A percentile compares a stretch with the other conserved stretches of the same genome.
Evolutionary conservation across 1,140 invertebrate genomes (phyloP).

Genomic region (Aphis gossypii): DNA sequence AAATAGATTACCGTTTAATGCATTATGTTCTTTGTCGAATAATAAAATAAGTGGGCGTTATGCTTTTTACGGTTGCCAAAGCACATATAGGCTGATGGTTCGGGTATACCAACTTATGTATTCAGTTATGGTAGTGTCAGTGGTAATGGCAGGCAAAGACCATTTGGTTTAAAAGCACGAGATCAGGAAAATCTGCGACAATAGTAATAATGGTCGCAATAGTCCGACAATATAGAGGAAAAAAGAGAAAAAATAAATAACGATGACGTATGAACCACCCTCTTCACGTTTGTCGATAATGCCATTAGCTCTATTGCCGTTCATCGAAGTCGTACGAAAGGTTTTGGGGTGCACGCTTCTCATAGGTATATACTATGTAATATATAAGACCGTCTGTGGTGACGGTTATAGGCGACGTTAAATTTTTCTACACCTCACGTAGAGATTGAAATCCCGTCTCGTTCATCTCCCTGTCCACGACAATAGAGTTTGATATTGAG

Average conservation of each 20-base stretch:
- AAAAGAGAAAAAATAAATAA: not conserved
- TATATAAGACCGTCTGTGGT: not conserved
- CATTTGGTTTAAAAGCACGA: not conserved
- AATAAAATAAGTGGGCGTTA: slow-evolving; percentile 29
- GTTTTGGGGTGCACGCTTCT: not conserved
- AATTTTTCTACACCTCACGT: slow-evolving; percentile 27
- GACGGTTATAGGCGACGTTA: not conserved
- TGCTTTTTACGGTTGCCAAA: not conserved
- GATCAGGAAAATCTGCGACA: slow-evolving; percentile 18
- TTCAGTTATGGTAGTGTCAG: slow-evolving; percentile 32
- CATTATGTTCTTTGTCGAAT: not conserved
- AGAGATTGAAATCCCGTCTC: slow-evolving; percentile 30
- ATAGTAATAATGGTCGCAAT: slow-evolving; percentile 5
- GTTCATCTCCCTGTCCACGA: not conserved
- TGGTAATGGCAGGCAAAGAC: slow-evolving; percentile 16
- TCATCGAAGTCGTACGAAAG: not conserved
- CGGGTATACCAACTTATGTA: slow-evolving; percentile 3
- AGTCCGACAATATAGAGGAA: not conserved
- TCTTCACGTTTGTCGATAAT: slow-evolving; percentile 16
- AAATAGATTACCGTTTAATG: not conserved
- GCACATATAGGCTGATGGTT: not conserved
- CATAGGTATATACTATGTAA: not conserved
- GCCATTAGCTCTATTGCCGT: slow-evolving; percentile 15
- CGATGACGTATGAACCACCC: slow-evolving; percentile 1
- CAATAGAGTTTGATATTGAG: not conserved